Evolutionary conservation across 92 coral and sea anemone genomes (phyloP).

Genomic region (Chrysogorgia sp.): DNA sequence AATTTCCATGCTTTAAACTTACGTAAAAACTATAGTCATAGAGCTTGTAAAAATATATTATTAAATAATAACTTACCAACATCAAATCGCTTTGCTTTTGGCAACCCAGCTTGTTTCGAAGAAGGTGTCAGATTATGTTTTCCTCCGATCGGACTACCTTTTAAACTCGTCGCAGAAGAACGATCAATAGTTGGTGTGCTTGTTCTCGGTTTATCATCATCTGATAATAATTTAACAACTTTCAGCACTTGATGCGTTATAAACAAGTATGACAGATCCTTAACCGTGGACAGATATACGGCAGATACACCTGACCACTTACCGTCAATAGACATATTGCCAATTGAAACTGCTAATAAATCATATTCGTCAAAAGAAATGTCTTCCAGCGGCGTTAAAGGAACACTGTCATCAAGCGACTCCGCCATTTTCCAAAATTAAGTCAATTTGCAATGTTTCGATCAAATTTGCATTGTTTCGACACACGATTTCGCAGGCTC

Average conservation of each 20-base stretch:
- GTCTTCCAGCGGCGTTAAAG: neutral
- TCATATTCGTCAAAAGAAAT: neutral
- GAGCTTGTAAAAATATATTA: neutral
- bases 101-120: conserved; percentile 9
- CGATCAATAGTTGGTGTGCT: neutral
- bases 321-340: neutral
- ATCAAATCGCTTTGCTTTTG: neutral
- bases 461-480: too few species aligned
- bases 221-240: neutral
- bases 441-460: too few species aligned
- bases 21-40: neutral
- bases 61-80: neutral
- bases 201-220: neutral
- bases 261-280: neutral
- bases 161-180: neutral
- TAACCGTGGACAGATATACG: too few species aligned
- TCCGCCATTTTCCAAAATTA: too few species aligned
- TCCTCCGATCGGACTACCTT: neutral
- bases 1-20: neutral
- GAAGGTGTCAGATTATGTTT: conserved; percentile 12
- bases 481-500: too few species aligned
- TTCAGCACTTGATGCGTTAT: neutral
- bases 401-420: neutral
- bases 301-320: too few species aligned
- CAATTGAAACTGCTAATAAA: neutral